phyloP scores from a whole-genome alignment of 2,113 vertebrate genomes.

The Percina caprodes region DNA sequence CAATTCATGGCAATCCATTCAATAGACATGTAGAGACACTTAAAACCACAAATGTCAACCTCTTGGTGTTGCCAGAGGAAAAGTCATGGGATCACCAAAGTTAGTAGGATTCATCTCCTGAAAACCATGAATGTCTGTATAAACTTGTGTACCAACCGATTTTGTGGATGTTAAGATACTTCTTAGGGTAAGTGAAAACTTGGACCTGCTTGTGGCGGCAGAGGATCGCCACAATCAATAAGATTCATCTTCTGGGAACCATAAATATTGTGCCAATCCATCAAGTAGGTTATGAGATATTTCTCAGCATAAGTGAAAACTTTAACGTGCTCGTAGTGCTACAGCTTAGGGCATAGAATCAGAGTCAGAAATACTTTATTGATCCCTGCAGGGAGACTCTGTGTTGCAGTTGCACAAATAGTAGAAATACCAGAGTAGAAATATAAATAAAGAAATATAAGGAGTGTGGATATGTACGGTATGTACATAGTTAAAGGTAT shows the following conservation, averaged over 20 bases:
- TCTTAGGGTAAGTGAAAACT: neutral
- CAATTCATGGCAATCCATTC: neutral
- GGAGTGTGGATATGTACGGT: too few species aligned
- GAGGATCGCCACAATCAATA: neutral
- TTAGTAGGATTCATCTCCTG: neutral
- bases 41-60: neutral
- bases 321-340: neutral
- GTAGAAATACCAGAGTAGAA: too few species aligned
- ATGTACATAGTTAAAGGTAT: too few species aligned
- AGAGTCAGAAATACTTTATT: too few species aligned
- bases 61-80: neutral
- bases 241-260: neutral
- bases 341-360: neutral
- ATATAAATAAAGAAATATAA: too few species aligned
- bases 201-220: neutral
- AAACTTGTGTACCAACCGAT: neutral
- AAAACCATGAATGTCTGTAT: neutral
- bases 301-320: neutral
- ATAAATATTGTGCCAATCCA: neutral
- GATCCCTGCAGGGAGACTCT: too few species aligned
- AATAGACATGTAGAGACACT: neutral
- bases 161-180: neutral
- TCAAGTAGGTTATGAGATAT: neutral
- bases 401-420: too few species aligned
- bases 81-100: neutral